These are phyloP conservation scores for Coenonympha arcania DNA, from an alignment of 2,888 invertebrate genomes.

Conservation along the genomic window DNA sequence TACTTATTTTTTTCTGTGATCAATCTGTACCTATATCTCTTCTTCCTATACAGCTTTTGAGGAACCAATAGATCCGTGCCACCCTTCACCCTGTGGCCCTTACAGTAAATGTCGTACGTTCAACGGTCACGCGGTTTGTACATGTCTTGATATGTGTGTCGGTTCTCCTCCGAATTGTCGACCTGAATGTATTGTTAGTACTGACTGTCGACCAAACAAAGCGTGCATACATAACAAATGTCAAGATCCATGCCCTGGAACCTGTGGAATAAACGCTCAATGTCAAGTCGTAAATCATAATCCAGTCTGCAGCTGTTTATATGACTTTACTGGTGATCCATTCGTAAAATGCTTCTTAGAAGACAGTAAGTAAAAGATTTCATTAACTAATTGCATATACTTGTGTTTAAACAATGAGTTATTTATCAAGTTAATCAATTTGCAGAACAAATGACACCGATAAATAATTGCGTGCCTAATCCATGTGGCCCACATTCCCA, in stretches of 20 bases:
- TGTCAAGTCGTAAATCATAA: conserved; percentile 87
- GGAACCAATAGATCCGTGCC: conserved; percentile 77
- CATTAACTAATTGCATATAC: too few species aligned
- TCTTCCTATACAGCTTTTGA: conserved; percentile 58
- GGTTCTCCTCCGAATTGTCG: conserved; percentile 84
- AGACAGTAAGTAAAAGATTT: conserved; percentile 80
- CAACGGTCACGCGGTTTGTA: conserved; percentile 83
- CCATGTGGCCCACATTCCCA: conserved; percentile 86
- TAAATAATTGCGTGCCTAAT: conserved; percentile 79
- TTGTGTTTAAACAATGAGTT: too few species aligned
- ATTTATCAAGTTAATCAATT: conserved; percentile 30
- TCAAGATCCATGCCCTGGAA: conserved; percentile 84
- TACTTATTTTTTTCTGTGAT: conserved; percentile 39
- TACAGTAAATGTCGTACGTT: conserved; percentile 82
- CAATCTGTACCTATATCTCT: conserved; percentile 40
- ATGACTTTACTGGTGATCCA: conserved; percentile 82
- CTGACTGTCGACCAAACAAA: conserved; percentile 82
- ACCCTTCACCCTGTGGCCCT: conserved; percentile 85
- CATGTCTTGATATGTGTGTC: conserved; percentile 80
- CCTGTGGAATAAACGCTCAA: conserved; percentile 82
- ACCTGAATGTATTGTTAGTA: conserved; percentile 84
- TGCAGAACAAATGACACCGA: conserved; percentile 61
- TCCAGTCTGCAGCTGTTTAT: conserved; percentile 83
- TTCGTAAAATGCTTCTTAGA: conserved; percentile 79
- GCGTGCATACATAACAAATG: conserved; percentile 86